phyloP scores from a whole-genome alignment of 2,888 invertebrate species.

The Sarcophaga caerulescens region DNA sequence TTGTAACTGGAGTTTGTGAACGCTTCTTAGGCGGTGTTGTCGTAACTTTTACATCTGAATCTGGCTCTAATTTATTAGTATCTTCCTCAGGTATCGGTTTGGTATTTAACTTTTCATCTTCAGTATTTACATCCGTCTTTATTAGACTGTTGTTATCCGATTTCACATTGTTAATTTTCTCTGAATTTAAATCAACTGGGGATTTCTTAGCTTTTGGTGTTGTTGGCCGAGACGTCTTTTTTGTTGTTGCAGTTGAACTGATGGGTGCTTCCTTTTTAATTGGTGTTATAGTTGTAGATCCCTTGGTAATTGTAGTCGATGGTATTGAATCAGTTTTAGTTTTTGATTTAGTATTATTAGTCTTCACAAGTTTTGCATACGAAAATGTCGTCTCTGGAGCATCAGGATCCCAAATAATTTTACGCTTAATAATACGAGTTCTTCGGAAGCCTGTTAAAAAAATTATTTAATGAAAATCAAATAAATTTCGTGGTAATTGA shows the following conservation, averaged over 20 bases:
- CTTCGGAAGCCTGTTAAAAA: constrained; percentile 74
- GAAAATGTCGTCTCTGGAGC: constrained; percentile 79
- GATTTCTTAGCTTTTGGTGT: constrained; percentile 73
- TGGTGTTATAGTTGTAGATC: constrained; percentile 51
- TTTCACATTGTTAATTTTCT: constrained; percentile 13
- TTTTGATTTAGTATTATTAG: constrained; percentile 66
- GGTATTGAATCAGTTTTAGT: constrained; percentile 22
- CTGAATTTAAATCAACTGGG: constrained; percentile 1
- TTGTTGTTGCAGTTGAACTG: constrained; percentile 34
- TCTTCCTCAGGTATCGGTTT: constrained; percentile 9
- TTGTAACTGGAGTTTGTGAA: constrained; percentile 74
- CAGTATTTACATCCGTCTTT: constrained; percentile 32
- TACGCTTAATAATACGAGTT: constrained; percentile 86
- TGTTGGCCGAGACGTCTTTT: constrained; percentile 71
- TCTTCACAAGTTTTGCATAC: constrained; percentile 80
- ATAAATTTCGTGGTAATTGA: too few species aligned
- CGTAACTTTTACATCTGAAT: not conserved
- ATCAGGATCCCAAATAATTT: constrained; percentile 88
- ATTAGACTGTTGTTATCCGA: not conserved
- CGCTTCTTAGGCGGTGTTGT: constrained; percentile 72
- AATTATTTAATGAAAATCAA: not conserved
- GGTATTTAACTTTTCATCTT: constrained; percentile 40
- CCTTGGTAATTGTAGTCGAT: constrained; percentile 41
- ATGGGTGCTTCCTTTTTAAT: constrained; percentile 55
- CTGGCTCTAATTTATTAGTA: constrained; percentile 1